Evolutionary conservation across 2,797 vertebrate species (phyloP).

Genomic region (Myotis myotis): DNA sequence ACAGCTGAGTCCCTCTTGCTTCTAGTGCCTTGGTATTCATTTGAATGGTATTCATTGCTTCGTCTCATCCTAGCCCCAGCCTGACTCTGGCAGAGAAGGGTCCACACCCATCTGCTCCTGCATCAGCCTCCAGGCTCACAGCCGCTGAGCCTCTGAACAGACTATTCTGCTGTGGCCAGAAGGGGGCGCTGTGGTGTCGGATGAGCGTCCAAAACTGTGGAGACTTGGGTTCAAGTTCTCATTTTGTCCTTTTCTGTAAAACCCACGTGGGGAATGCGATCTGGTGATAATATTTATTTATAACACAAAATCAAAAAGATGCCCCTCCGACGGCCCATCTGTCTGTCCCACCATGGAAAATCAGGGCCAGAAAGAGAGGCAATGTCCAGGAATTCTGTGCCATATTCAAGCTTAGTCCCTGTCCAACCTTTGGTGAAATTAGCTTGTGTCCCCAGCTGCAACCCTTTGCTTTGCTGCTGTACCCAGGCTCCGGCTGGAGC

Average conservation of each 20-base stretch:
- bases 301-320: not conserved
- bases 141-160: accelerated
- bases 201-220: accelerated
- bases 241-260: not conserved
- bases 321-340: not conserved
- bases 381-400: not conserved
- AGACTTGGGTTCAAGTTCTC: not conserved
- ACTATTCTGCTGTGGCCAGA: not conserved
- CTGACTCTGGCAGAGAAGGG: not conserved
- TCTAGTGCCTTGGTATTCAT: not conserved
- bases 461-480: not conserved
- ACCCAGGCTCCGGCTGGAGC: not conserved
- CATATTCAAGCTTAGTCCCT: not conserved
- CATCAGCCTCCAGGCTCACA: accelerated
- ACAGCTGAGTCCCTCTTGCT: not conserved
- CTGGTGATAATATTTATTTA: not conserved
- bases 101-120: not conserved
- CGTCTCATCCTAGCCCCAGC: not conserved
- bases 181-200: constrained; percentile 26
- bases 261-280: accelerated
- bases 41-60: no score
- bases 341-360: not conserved
- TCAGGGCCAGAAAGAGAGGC: not conserved
- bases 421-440: not conserved
- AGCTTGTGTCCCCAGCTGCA: not conserved